Evolutionary conservation across 2,888 invertebrate species (phyloP).

Genomic region (Rambutsinella grinnellia): DNA sequence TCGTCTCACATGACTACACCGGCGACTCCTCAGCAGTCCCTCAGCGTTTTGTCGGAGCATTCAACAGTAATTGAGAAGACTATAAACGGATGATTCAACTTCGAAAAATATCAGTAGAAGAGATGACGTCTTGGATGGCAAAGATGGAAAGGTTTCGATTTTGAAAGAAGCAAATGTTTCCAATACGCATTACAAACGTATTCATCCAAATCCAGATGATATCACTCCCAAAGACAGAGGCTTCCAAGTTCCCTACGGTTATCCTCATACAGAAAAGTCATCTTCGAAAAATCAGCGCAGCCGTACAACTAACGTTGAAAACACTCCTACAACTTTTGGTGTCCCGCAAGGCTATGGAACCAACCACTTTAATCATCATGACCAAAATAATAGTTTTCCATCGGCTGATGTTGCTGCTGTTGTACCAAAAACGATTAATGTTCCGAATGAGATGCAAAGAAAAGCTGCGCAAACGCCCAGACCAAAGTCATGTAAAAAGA

Average conservation of each 20-base stretch:
- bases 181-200: neutral
- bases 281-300: neutral
- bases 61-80: slow-evolving; percentile 40
- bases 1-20: neutral
- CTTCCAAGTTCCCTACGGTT: slow-evolving; percentile 8
- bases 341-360: neutral
- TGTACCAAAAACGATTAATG: neutral
- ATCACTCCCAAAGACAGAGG: slow-evolving; percentile 20
- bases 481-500: slow-evolving; percentile 26
- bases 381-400: slow-evolving; percentile 11
- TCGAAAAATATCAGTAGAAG: slow-evolving; percentile 5
- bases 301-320: slow-evolving; percentile 12
- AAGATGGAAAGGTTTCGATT: neutral
- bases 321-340: slow-evolving; percentile 17
- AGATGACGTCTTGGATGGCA: neutral
- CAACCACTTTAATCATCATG: neutral
- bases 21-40: neutral
- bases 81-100: slow-evolving; percentile 23
- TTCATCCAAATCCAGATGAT: slow-evolving; percentile 19
- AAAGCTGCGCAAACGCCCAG: slow-evolving; percentile 23
- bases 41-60: slow-evolving; percentile 30
- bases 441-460: neutral
- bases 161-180: neutral
- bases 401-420: slow-evolving; percentile 29
- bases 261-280: neutral